Conservation (phyloP, 2,797 vertebrate genomes). For the Dicrostonyx torquatus region DNA sequence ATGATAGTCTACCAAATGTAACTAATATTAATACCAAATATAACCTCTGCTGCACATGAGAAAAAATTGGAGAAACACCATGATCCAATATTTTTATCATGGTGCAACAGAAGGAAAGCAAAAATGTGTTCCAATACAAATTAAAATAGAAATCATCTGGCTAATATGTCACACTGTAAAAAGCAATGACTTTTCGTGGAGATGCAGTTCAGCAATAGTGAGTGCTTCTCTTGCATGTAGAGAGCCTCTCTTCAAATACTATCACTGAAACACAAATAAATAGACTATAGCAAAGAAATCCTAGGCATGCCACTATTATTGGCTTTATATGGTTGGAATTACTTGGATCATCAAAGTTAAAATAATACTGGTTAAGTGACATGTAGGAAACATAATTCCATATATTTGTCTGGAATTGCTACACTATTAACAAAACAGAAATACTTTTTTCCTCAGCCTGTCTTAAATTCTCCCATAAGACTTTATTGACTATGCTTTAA, state of each 20-base stretch:
- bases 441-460: neutral
- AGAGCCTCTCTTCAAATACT: no score
- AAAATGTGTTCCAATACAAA: neutral
- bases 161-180: neutral
- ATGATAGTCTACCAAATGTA: neutral
- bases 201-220: neutral
- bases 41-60: neutral
- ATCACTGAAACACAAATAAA: neutral
- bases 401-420: neutral
- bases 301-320: neutral
- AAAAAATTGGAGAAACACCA: neutral
- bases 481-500: neutral
- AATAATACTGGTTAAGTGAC: neutral
- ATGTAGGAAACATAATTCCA: neutral
- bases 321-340: neutral
- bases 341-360: neutral
- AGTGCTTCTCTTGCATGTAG: neutral
- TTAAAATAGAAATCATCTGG: constrained; percentile 6
- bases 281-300: neutral
- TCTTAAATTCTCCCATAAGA: neutral
- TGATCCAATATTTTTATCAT: neutral
- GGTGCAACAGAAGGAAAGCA: neutral
- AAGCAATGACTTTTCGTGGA: neutral
- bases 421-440: neutral
- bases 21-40: constrained; percentile 45